A percentile compares a stretch with the other conserved stretches of the same genome.
Conservation (phyloP, 1,140 invertebrate species). For the Conus ventricosus region DNA sequence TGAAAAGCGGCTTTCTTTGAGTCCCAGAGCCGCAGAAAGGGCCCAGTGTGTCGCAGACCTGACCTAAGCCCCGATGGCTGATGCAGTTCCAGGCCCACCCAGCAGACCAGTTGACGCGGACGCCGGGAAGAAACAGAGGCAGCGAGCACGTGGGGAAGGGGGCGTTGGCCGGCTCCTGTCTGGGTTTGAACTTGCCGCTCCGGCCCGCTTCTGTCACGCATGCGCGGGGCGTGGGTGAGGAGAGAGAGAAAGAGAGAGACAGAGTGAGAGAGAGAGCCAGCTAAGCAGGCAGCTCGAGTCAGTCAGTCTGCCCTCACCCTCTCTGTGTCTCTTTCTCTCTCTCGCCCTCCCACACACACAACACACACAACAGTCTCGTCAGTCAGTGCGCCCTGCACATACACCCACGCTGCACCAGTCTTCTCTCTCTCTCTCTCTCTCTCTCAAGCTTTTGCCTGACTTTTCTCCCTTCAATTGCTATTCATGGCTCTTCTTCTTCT, state of each 20-base stretch:
- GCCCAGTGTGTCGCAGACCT: constrained; percentile 20
- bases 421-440: neutral
- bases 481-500: neutral
- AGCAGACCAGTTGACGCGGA: neutral
- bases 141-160: constrained; percentile 21
- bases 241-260: constrained; percentile 6
- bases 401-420: neutral
- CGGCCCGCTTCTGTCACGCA: constrained; percentile 7
- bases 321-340: neutral
- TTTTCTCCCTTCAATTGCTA: neutral
- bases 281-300: neutral
- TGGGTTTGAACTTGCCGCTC: constrained; percentile 26
- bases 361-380: neutral
- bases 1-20: neutral
- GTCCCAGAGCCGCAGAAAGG: neutral
- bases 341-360: neutral
- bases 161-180: constrained; percentile 26
- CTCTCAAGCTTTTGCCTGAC: neutral
- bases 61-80: neutral
- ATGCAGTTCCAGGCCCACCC: neutral
- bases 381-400: neutral
- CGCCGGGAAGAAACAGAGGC: neutral
- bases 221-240: neutral
- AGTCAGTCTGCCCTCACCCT: neutral
- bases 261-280: neutral